phyloP scores from a whole-genome alignment of 2,113 vertebrate genomes.

The Chaetops frenatus region DNA sequence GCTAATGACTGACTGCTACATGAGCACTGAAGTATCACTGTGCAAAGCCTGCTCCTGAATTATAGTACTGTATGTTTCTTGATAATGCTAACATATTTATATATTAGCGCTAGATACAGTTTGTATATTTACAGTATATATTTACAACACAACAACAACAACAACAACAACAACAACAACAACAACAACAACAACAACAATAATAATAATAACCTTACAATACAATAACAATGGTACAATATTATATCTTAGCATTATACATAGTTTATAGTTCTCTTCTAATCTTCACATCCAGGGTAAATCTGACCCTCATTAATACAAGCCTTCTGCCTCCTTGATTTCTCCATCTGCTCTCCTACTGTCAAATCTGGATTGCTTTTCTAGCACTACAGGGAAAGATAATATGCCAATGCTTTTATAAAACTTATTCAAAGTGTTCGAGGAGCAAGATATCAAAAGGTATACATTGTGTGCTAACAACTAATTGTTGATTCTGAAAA shows the following conservation, averaged over 20 bases:
- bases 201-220: background rate
- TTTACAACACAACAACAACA: background rate
- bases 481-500: background rate
- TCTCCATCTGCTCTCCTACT: background rate
- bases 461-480: background rate
- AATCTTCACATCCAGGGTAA: background rate
- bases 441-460: background rate
- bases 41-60: background rate
- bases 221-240: no score
- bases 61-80: background rate
- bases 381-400: background rate
- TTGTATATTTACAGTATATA: background rate
- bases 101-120: background rate
- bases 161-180: background rate
- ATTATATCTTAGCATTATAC: background rate
- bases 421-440: background rate
- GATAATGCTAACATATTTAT: accelerated
- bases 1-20: background rate
- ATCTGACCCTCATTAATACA: background rate
- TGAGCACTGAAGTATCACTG: background rate
- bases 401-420: background rate
- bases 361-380: background rate
- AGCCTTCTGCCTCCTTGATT: background rate
- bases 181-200: no score
- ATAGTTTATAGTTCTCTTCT: background rate